A percentile compares a stretch with the other conserved stretches of the same genome.
These are phyloP conservation scores for Myotis daubentonii DNA, from an alignment of 2,797 vertebrate genomes.

Conservation along the genomic window DNA sequence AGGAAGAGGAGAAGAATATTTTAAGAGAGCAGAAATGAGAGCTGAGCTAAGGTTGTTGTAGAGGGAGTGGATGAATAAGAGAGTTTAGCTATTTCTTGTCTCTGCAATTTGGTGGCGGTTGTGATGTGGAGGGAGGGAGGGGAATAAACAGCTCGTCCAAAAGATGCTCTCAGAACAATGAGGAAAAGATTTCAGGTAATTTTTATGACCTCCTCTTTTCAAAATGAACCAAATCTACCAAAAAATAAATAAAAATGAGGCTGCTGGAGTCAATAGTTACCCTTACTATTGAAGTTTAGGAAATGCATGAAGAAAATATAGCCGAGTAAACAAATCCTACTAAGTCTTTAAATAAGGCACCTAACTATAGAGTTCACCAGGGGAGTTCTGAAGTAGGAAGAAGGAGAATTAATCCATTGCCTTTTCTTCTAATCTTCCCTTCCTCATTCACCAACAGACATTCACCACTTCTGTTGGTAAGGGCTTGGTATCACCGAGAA, in stretches of 20 bases:
- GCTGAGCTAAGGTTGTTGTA: neutral
- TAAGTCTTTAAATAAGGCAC: neutral
- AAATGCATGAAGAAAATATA: neutral
- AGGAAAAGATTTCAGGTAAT: neutral
- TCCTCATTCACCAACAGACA: neutral
- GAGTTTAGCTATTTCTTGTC: neutral
- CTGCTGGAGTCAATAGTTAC: neutral
- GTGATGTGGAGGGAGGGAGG: no score
- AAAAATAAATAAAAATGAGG: neutral
- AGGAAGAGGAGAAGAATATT: neutral
- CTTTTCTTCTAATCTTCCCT: neutral
- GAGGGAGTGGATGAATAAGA: neutral
- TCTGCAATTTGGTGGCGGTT: neutral
- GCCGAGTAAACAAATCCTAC: neutral
- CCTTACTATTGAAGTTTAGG: neutral
- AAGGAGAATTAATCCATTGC: neutral
- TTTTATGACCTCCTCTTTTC: neutral
- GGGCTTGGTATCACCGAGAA: neutral
- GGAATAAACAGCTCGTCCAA: neutral
- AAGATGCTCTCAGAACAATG: neutral
- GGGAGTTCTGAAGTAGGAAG: neutral
- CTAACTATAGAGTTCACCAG: neutral
- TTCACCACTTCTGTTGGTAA: neutral
- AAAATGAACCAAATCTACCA: slow-evolving; percentile 16
- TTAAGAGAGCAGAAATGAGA: neutral